Evolutionary conservation across 2,113 vertebrate genomes (phyloP), one percentile per base, ranked within the genome.

Genomic region (Accipiter cooperii): DNA sequence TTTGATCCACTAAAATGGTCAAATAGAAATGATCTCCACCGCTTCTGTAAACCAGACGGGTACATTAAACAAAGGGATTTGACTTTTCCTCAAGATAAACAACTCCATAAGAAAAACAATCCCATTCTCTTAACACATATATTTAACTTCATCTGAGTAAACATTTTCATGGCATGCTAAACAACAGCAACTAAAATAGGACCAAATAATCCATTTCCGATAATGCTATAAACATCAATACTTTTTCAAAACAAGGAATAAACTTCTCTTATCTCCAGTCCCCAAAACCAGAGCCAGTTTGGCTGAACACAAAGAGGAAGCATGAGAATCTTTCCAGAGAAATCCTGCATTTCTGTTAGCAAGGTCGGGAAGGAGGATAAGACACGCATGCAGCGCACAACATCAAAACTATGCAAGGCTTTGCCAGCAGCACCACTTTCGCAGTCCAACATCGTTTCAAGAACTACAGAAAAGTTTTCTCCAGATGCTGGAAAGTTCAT

Each of bases 101-200:
- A 96, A 80, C 42, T 91, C 87, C 8, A 2, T 81, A 87, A 90
- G 68, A 66, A 90, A 88, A 96, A 95, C 94, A 96, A 89, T 44
- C 46, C 46, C 26, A 81, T 90, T 89, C 76, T 84, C 55, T 71
- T 74, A 88, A 92, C 40, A 61, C 90, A 95, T 71, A 65, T 15
- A 92, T 92, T 96, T 95, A 91, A 87, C 47, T 87, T 91, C 25
- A 87, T 84, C 80, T 42, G 22, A 87, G 20, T 79, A 96, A 95
- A 95, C 46, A 96, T 57, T 95, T 84, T 44, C 71, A 57, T 19
- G 42, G 51, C 66, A 46, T 1, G 1, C 58, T 76, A 84, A 96
- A 93, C 71, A 96, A 86, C 66, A 87, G 63, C 38, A 76, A 91
- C 87, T 87, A 83, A 81, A 95, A 95, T 36, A 70, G 81, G 31